Conservation (phyloP, 92 coral and sea anemone species). For the Zoanthus sociatus region DNA sequence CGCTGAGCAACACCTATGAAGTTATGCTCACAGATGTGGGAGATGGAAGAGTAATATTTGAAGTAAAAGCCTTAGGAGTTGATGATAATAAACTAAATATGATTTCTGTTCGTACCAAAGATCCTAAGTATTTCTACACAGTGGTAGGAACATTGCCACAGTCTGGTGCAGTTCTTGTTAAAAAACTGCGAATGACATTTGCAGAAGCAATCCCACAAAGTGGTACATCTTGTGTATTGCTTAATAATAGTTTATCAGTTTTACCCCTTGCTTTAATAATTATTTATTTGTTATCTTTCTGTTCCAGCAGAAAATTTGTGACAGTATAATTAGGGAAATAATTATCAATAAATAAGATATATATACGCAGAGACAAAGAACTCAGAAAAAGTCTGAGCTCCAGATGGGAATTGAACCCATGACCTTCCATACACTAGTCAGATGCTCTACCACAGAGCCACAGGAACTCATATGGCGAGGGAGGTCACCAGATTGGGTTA, state of each 20-base stretch:
- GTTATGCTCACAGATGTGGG: slow-evolving; percentile 17
- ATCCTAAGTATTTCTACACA: slow-evolving; percentile 15
- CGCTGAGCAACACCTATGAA: background rate
- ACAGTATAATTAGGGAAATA: no score
- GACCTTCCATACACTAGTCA: no score
- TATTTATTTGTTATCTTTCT: no score
- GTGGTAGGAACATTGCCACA: slow-evolving; percentile 19
- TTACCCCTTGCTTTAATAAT: background rate
- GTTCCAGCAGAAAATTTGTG: no score
- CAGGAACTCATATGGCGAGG: no score
- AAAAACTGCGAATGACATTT: slow-evolving; percentile 19
- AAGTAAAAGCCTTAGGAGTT: slow-evolving; percentile 2
- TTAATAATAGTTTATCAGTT: background rate
- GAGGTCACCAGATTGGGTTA: no score
- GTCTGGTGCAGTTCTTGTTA: slow-evolving; percentile 32
- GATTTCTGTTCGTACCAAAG: background rate
- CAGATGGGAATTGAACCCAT: no score
- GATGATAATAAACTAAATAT: background rate
- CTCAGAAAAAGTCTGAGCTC: no score
- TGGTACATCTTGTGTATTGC: slow-evolving; percentile 1
- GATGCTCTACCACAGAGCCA: no score
- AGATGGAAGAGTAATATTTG: slow-evolving; percentile 19
- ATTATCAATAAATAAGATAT: no score
- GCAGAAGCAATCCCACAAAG: slow-evolving; percentile 1
- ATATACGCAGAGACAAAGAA: no score